Percentiles rank a stretch among this genome's conserved stretches.
These are phyloP conservation scores for Nymphalis polychloros DNA, from an alignment of 2,888 invertebrate species.

Conservation along the genomic window DNA sequence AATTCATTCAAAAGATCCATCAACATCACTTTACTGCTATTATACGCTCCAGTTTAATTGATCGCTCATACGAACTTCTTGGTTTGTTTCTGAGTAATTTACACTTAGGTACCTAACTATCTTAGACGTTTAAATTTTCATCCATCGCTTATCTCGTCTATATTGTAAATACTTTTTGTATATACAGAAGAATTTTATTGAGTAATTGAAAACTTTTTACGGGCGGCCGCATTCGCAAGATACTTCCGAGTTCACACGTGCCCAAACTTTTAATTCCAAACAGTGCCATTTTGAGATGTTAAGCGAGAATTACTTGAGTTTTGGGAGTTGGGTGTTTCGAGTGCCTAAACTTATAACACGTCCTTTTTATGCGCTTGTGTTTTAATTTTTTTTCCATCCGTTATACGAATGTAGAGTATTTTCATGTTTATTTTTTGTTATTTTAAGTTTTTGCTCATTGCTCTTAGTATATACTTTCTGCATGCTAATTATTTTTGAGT, in stretches of 20 bases:
- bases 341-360: constrained; percentile 21
- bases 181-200: constrained; percentile 7
- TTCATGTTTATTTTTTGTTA: neutral
- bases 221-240: constrained; percentile 25
- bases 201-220: constrained; percentile 33
- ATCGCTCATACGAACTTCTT: neutral
- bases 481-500: constrained; percentile 10
- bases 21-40: neutral
- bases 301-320: constrained; percentile 29
- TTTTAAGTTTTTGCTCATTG: constrained; percentile 1
- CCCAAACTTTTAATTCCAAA: constrained; percentile 35
- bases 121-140: neutral
- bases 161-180: neutral
- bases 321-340: constrained; percentile 19
- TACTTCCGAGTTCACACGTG: constrained; percentile 33
- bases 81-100: neutral
- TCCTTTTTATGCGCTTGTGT: constrained; percentile 15
- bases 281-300: constrained; percentile 28
- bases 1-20: constrained; percentile 1
- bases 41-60: neutral
- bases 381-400: neutral
- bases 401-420: constrained; percentile 2
- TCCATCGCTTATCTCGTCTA: neutral
- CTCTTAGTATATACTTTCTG: constrained; percentile 2
- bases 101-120: neutral